Base-by-base conservation (phyloP, 2,797 vertebrate genomes). In the Gobionotothen gibberifrons region DNA sequence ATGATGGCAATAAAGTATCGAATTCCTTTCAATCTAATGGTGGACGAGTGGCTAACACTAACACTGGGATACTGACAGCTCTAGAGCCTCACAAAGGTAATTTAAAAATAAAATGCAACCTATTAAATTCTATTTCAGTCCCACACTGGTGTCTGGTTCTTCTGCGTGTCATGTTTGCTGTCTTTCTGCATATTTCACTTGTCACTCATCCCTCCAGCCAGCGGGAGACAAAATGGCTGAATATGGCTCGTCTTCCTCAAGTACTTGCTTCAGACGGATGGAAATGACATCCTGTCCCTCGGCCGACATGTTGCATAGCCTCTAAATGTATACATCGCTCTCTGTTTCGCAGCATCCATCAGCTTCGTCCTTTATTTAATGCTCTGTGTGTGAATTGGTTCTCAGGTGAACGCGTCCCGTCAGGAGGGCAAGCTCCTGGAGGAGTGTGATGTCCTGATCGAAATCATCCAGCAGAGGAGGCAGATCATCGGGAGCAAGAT, bases 401-500 rank as follows among this genome's bases (percentile, higher is more conserved):
- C 55, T 49, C 84, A 94, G 93, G 91, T 92, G 80, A 94, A 94
- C 0, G 92, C 98, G 2, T 96, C 97, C 39, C 96, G 96, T 36
- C 98, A 99, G 90, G 98, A 99, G 94, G 95, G 94, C 52, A 99
- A 98, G 85, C 87, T 99, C 71, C 87, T 97, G 86, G 98, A 99
- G 62, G 98, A 99, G 91, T 99, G 98, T n/a, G 97, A 99, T 69
- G 81, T 96, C 69, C 95, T 99, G 76, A 98, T 99, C 75, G 97
- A 98, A 91, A 98, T 99, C 79, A 97, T 99, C 74, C 98, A 99
- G 85, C 97, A 99, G 92, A 95, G 98, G 86, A 91, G 97, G 83
- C 97, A 98, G 87, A 95, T 98, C 86, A 99, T 99, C 71, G 96
- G 97, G 86, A 97, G 92, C 59, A 99, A 99, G 94, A 99, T 99